Evolutionary conservation across 2,113 vertebrate species (phyloP).

Genomic region (Forbesichthys papilliferus): DNA sequence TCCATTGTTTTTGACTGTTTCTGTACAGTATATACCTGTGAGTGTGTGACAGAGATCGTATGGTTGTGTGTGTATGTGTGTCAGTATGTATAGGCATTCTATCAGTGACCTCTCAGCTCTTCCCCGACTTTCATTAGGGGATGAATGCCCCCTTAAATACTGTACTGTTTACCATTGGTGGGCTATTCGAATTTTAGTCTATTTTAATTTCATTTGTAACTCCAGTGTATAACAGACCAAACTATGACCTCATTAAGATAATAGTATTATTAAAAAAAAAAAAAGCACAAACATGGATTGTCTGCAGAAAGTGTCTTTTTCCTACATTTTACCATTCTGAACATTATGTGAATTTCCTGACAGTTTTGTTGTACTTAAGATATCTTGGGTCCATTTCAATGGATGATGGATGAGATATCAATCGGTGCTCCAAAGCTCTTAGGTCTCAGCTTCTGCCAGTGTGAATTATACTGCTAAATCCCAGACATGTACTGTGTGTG

Average conservation of each 20-base stretch:
- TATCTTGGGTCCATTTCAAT: constrained; percentile 42
- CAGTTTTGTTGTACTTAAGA: constrained; percentile 70
- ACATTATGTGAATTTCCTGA: constrained; percentile 69
- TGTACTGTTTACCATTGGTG: constrained; percentile 93
- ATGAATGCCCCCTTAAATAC: constrained; percentile 81
- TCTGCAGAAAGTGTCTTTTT: constrained; percentile 78
- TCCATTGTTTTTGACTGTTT: constrained; percentile 77
- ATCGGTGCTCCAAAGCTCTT: constrained; percentile 58
- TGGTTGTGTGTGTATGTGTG: constrained; percentile 84
- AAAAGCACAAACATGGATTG: constrained; percentile 98
- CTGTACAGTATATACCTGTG: constrained; percentile 87
- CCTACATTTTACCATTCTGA: constrained; percentile 69
- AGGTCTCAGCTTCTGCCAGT: constrained; percentile 56
- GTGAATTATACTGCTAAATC: constrained; percentile 66
- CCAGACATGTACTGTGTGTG: constrained; percentile 69
- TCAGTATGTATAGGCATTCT: constrained; percentile 94
- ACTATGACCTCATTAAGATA: constrained; percentile 99
- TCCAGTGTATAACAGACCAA: constrained; percentile 99
- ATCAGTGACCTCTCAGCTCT: constrained; percentile 90
- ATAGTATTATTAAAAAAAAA: constrained; percentile 96
- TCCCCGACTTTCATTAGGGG: constrained; percentile 73
- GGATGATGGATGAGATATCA: constrained; percentile 38
- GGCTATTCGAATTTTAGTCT: constrained; percentile 81
- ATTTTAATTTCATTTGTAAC: constrained; percentile 91
- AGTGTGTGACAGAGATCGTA: constrained; percentile 86